Conservation (phyloP, 2,113 vertebrate genomes). For the Lepisosteus oculatus region DNA sequence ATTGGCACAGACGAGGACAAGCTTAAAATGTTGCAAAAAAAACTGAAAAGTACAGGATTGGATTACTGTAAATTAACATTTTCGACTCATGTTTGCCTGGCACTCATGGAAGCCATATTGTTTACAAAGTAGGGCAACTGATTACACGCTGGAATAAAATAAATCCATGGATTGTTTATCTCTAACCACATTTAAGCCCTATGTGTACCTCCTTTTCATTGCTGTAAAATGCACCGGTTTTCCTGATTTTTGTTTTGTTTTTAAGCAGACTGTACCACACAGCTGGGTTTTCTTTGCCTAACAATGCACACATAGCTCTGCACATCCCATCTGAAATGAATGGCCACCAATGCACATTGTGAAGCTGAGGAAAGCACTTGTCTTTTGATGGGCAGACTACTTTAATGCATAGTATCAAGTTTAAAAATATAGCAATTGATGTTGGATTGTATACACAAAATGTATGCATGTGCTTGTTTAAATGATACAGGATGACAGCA, state of each 20-base stretch:
- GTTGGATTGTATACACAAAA: no score
- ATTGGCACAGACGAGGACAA: background rate
- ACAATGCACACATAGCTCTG: no score
- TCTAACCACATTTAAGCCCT: background rate
- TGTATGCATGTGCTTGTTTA: no score
- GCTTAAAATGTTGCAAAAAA: background rate
- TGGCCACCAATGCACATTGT: no score
- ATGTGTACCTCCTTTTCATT: constrained; percentile 6
- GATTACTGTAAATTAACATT: constrained; percentile 3
- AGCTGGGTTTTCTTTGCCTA: background rate
- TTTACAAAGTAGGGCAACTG: constrained; percentile 17
- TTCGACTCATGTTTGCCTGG: background rate
- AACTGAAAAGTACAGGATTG: background rate
- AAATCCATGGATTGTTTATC: constrained; percentile 11
- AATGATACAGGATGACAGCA: no score
- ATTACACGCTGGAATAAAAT: constrained; percentile 1
- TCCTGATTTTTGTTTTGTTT: background rate
- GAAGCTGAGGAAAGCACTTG: no score
- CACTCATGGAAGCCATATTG: constrained; percentile 9
- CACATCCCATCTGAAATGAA: no score
- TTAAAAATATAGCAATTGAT: no score
- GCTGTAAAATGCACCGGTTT: background rate
- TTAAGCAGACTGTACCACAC: background rate
- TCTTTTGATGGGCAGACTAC: no score
- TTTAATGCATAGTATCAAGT: no score